These are phyloP conservation scores for Galerucella calmariensis DNA, from an alignment of 2,888 invertebrate genomes.

Conservation along the genomic window DNA sequence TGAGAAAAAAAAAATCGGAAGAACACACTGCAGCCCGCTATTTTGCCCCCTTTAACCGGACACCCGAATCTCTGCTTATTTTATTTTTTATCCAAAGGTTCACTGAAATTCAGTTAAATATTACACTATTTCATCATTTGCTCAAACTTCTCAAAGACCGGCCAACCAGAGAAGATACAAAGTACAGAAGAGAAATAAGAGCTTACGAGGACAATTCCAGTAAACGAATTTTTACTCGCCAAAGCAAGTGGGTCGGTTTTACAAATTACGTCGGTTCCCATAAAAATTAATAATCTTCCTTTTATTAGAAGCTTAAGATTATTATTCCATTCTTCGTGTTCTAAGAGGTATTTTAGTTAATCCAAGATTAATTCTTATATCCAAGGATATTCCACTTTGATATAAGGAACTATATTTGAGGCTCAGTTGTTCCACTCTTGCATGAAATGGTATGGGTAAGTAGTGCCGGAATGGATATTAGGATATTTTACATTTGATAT, in stretches of 20 bases:
- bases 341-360: constrained; percentile 5
- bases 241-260: not conserved
- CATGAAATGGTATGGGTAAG: not conserved
- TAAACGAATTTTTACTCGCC: not conserved
- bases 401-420: constrained; percentile 12
- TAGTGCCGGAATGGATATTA: not conserved
- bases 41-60: no score
- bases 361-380: constrained; percentile 14
- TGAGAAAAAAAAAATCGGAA: no score
- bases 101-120: no score
- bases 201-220: not conserved
- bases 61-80: no score
- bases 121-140: no score
- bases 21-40: no score
- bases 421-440: not conserved
- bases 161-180: no score
- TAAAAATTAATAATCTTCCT: not conserved
- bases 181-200: no score
- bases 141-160: no score
- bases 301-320: constrained; percentile 3
- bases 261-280: not conserved
- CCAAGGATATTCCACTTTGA: constrained; percentile 4
- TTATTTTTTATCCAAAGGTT: no score
- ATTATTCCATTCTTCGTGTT: constrained; percentile 7
- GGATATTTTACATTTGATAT: not conserved